Conservation (phyloP, 1,140 invertebrate species). For the Ostrea denselamellosa region DNA sequence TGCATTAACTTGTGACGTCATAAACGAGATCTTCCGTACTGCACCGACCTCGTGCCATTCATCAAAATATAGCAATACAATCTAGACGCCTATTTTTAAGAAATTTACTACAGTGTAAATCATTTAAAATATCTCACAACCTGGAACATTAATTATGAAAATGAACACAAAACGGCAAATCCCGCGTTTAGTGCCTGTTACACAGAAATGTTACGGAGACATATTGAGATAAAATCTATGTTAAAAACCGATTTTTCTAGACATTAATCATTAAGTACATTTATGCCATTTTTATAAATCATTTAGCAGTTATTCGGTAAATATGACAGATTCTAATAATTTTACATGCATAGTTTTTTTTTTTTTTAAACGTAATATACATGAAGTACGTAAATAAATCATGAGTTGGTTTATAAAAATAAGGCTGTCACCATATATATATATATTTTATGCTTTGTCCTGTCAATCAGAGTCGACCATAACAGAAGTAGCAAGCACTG, state of each 20-base stretch:
- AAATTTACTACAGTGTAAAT: constrained; percentile 34
- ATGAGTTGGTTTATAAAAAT: neutral
- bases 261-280: constrained; percentile 18
- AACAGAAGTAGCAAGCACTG: too few species aligned
- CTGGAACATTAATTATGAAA: constrained; percentile 13
- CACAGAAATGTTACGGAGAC: neutral
- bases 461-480: too few species aligned
- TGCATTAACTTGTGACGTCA: constrained; percentile 34
- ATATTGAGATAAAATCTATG: neutral
- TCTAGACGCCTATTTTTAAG: neutral
- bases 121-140: constrained; percentile 26
- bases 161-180: neutral
- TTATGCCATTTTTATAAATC: constrained; percentile 31
- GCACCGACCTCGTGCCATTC: neutral
- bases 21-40: constrained; percentile 4
- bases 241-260: constrained; percentile 22
- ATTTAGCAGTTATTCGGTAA: neutral
- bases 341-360: neutral
- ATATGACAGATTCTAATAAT: neutral
- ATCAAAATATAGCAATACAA: constrained; percentile 18
- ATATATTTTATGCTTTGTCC: too few species aligned
- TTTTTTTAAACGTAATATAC: neutral
- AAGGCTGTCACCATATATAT: too few species aligned
- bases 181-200: neutral
- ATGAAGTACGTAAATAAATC: neutral